Percentiles rank a stretch among this genome's conserved stretches.
phyloP scores from a whole-genome alignment of 1,140 invertebrate genomes.

The Monomorium pharaonis region DNA sequence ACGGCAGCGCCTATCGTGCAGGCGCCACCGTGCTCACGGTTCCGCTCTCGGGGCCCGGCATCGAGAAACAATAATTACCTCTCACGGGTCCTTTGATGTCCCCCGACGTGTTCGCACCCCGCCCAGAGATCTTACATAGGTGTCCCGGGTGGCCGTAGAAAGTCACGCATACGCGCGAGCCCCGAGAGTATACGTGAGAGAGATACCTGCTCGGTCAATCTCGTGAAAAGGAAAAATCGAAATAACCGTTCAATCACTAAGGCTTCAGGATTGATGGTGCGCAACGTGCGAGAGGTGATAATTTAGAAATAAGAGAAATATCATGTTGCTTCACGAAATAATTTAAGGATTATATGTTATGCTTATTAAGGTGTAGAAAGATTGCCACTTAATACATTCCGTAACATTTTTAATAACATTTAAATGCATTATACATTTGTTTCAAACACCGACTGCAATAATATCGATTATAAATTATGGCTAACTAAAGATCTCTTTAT shows the following conservation, averaged over 20 bases:
- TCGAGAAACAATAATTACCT: conserved; percentile 84
- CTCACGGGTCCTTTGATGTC: conserved; percentile 82
- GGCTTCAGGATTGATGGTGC: background rate
- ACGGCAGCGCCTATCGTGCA: conserved; percentile 80
- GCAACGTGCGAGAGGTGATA: background rate
- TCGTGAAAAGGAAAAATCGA: conserved; percentile 50
- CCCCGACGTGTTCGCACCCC: conserved; percentile 82
- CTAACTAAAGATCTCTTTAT: background rate
- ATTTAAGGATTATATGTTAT: background rate
- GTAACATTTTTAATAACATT: background rate
- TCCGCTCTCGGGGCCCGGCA: conserved; percentile 70
- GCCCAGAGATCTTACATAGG: conserved; percentile 76
- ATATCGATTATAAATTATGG: background rate
- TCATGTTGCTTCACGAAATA: background rate
- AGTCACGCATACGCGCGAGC: conserved; percentile 66
- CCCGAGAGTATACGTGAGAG: background rate
- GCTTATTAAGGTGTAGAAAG: background rate
- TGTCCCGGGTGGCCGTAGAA: conserved; percentile 75
- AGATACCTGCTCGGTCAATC: background rate
- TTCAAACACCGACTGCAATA: background rate
- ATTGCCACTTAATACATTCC: background rate
- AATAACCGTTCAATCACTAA: conserved; percentile 23
- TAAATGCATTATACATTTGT: background rate
- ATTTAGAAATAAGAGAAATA: background rate
- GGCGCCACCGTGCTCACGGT: conserved; percentile 79